Evolutionary conservation across 2,888 invertebrate species (phyloP).

Genomic region (Dinocampus coccinellae): DNA sequence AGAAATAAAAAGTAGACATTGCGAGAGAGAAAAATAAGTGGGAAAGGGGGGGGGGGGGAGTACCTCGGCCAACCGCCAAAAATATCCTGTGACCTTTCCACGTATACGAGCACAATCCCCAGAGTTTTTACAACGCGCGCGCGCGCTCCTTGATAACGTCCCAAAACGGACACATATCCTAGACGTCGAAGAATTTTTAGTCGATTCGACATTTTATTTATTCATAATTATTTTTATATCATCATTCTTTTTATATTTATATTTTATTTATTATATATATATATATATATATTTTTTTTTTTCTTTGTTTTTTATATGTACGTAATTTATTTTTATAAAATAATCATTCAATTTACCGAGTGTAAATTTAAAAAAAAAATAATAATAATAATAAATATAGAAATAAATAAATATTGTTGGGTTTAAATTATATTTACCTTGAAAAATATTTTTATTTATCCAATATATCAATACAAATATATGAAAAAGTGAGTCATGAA

Average conservation of each 20-base stretch:
- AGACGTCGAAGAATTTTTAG: slow-evolving; percentile 1
- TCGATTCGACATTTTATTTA: neutral
- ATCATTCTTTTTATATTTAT: neutral
- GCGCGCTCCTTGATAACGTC: neutral
- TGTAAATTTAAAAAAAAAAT: neutral
- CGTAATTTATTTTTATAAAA: neutral
- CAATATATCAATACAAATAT: neutral
- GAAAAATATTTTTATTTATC: neutral
- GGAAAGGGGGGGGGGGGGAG: too few species aligned
- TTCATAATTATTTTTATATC: neutral
- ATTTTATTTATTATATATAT: neutral
- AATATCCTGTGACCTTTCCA: slow-evolving; percentile 48
- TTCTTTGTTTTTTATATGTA: neutral
- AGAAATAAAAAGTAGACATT: neutral
- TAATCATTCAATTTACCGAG: neutral
- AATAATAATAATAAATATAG: neutral
- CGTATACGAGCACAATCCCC: neutral
- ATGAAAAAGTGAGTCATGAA: neutral
- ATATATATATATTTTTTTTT: neutral
- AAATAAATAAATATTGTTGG: slow-evolving; percentile 7
- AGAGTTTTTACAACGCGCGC: slow-evolving; percentile 13
- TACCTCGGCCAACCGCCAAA: slow-evolving; percentile 33
- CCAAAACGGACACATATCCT: neutral
- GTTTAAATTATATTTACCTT: slow-evolving; percentile 7
- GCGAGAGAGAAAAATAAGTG: slow-evolving; percentile 3